A percentile compares a stretch with the other conserved stretches of the same genome.
Conservation (phyloP, 1,140 invertebrate species). For the Zaprionus ghesquierei region DNA sequence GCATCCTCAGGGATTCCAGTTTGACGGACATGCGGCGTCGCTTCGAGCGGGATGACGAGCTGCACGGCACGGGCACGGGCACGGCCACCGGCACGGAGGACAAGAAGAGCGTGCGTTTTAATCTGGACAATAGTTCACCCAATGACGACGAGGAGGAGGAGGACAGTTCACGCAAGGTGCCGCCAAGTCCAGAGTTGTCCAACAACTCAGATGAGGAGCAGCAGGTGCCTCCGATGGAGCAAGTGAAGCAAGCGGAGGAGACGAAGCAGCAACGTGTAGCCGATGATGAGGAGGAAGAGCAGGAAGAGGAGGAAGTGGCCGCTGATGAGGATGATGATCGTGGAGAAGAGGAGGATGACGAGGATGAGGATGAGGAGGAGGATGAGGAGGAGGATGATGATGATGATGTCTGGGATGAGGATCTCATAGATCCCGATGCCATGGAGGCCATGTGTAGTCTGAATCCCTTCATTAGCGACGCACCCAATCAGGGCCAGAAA, state of each 20-base stretch:
- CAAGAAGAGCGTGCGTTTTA: constrained; percentile 88
- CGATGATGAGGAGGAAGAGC: neutral
- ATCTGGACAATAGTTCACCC: constrained; percentile 83
- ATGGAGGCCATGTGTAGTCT: constrained; percentile 62
- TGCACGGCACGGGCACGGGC: neutral
- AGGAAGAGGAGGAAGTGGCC: constrained; percentile 25
- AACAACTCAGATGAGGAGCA: constrained; percentile 59
- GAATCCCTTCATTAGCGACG: constrained; percentile 56
- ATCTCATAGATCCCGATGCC: constrained; percentile 31
- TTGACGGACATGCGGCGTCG: constrained; percentile 83
- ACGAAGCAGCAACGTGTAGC: neutral
- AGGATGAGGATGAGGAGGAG: constrained; percentile 20
- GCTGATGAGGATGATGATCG: neutral
- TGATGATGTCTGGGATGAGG: constrained; percentile 51
- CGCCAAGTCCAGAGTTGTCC: constrained; percentile 44
- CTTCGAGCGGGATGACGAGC: constrained; percentile 49
- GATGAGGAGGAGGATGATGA: constrained; percentile 35
- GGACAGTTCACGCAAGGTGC: constrained; percentile 26
- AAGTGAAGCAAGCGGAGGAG: constrained; percentile 17
- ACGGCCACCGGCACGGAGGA: constrained; percentile 30
- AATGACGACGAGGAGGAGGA: neutral
- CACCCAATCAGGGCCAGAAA: constrained; percentile 8
- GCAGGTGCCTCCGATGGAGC: constrained; percentile 28
- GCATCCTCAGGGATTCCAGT: constrained; percentile 88
- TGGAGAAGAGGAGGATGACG: neutral